Evolutionary conservation across 1,140 invertebrate genomes (phyloP).

Genomic region (Pseudomyrmex flavicornis): DNA sequence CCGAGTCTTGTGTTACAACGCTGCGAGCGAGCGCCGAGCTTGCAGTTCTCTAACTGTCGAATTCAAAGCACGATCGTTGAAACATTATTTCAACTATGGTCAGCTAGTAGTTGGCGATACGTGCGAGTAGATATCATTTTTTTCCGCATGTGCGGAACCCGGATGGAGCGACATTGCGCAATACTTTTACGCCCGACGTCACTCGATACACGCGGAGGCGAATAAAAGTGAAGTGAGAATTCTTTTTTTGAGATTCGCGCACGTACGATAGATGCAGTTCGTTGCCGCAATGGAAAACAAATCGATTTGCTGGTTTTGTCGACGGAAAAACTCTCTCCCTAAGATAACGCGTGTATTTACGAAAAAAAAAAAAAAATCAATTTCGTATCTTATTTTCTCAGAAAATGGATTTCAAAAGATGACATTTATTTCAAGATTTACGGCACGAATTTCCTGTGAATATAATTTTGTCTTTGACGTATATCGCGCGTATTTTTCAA

Average conservation of each 20-base stretch:
- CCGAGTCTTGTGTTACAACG: constrained; percentile 17
- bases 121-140: constrained; percentile 60
- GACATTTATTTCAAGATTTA: constrained; percentile 12
- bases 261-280: neutral
- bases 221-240: constrained; percentile 73
- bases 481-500: constrained; percentile 5
- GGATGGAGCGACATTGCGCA: constrained; percentile 57
- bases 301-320: neutral
- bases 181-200: constrained; percentile 73
- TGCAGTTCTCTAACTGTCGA: constrained; percentile 29
- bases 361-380: too few relatives aligned
- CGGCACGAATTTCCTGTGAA: neutral
- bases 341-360: neutral
- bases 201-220: constrained; percentile 57
- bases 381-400: too few relatives aligned
- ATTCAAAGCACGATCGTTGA: constrained; percentile 51
- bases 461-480: constrained; percentile 21
- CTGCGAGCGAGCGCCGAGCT: constrained; percentile 8
- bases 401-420: too few relatives aligned
- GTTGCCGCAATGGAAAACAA: constrained; percentile 6
- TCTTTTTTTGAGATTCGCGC: constrained; percentile 69
- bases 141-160: constrained; percentile 57
- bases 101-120: constrained; percentile 31
- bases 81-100: constrained; percentile 57
- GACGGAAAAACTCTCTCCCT: neutral